These are phyloP conservation scores for Nemurella pictetii DNA, from an alignment of 2,888 invertebrate genomes.

Conservation along the genomic window DNA sequence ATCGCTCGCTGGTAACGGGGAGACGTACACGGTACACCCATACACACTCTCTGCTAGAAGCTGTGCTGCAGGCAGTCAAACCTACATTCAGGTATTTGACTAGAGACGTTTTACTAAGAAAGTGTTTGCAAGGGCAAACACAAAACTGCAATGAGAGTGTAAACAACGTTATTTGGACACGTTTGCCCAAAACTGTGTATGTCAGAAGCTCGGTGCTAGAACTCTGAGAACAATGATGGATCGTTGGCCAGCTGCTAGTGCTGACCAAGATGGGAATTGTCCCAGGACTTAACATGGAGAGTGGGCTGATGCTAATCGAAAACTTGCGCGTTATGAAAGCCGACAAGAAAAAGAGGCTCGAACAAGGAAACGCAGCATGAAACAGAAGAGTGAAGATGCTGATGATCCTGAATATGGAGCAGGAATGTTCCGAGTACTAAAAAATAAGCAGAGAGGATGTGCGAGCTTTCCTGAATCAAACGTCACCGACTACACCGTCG, in stretches of 20 bases:
- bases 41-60: constrained; percentile 26
- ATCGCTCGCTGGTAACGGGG: neutral
- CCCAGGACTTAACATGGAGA: neutral
- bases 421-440: neutral
- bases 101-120: constrained; percentile 12
- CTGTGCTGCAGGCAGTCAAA: constrained; percentile 37
- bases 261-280: neutral
- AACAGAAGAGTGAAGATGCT: neutral
- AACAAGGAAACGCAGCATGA: neutral
- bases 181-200: no score
- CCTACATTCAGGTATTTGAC: constrained; percentile 33
- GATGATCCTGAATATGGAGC: neutral
- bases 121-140: constrained; percentile 36
- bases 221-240: no score
- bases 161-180: no score
- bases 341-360: neutral
- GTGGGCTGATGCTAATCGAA: neutral
- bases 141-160: neutral
- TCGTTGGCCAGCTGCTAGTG: neutral
- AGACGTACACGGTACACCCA: no score
- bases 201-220: no score
- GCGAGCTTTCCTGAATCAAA: no score
- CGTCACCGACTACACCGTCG: no score
- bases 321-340: neutral
- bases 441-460: no score